Evolutionary conservation across 2,797 vertebrate species (phyloP).

Genomic region (Borostomias antarcticus): DNA sequence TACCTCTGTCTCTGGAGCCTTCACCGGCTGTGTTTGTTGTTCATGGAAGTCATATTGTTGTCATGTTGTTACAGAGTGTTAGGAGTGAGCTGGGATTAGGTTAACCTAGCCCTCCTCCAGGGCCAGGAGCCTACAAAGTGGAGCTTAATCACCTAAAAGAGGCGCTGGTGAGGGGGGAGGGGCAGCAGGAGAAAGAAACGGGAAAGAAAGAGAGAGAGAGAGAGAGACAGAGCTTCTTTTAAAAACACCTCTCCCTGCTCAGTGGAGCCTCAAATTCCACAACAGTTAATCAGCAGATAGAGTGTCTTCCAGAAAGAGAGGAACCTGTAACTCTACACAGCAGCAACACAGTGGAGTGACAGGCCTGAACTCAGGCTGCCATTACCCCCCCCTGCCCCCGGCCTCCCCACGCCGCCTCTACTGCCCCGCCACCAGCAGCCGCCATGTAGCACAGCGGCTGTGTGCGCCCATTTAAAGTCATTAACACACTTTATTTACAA

Average conservation of each 20-base stretch:
- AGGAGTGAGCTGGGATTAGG: slow-evolving; percentile 22
- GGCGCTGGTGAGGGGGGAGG: background rate
- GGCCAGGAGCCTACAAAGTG: slow-evolving; percentile 27
- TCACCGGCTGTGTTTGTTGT: slow-evolving; percentile 50
- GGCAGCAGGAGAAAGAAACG: background rate
- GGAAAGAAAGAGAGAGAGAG: background rate
- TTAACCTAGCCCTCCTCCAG: slow-evolving; percentile 22
- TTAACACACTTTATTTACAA: slow-evolving; percentile 65
- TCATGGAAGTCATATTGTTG: slow-evolving; percentile 48
- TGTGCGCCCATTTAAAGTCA: slow-evolving; percentile 68
- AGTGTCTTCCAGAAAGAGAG: slow-evolving; percentile 43
- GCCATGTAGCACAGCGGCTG: slow-evolving; percentile 68
- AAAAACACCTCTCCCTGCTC: slow-evolving; percentile 55
- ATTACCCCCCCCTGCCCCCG: slow-evolving; percentile 62
- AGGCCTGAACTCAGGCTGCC: slow-evolving; percentile 46
- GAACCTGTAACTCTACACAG: slow-evolving; percentile 66
- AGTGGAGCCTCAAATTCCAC: slow-evolving; percentile 63
- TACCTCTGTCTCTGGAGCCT: background rate
- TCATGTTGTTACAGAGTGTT: slow-evolving; percentile 24
- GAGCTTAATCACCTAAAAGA: slow-evolving; percentile 40
- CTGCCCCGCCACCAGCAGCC: slow-evolving; percentile 62
- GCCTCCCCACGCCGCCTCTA: slow-evolving; percentile 55
- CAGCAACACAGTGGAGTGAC: slow-evolving; percentile 61
- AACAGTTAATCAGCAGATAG: slow-evolving; percentile 59
- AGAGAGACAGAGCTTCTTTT: slow-evolving; percentile 29